Evolutionary conservation across 1,140 invertebrate species (phyloP), one percentile per base, ranked within the genome.

Genomic region (Aphelenchoides avenae): DNA sequence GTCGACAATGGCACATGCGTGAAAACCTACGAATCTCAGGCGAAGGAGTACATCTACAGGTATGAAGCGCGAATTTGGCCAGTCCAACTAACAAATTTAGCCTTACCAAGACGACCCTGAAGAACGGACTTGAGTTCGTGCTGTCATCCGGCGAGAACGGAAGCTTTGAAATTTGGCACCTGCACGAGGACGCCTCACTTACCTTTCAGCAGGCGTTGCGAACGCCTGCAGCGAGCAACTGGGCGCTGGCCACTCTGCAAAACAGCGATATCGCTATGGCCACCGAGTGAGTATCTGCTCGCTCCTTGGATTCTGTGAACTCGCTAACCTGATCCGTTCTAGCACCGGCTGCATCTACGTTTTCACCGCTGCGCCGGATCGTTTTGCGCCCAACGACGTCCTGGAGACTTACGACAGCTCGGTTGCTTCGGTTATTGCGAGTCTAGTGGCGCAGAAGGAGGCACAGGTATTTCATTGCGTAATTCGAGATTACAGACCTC

Each of bases 141-240:
- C 85, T 85, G 3, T 85, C 87, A 0, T 85, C 84, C 55, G 86
- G 89, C 29, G 92, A 97, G 79, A 90, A 94, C 77, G 84, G 87
- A 43, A 86, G 86, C n/a, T 79, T 94, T 1, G 82, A 87, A 37
- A 81, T 94, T 65, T 96, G 91, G 90, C 61, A 48, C 7, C 20
- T 77, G 82, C 51, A 48, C 11, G 53, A 29, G 1, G 9, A 41
- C 22, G 18, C 6, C 31, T 13, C 84, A 46, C 55, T 20, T 3
- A 18, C 1, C 3, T 39, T 39, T 39, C 37, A 5, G 1, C 5
- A 5, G 22, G 22, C 11, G 46, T 37, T 48, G 46, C 9, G 4
- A 48, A 46, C 13, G 43, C 27, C 15, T n/a, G 30, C 5, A 46
- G 40, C 46, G 27, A 37, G 22, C 15, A 48, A 2, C 22, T 11